These are phyloP conservation scores for Nipponacmea schrenckii DNA, from an alignment of 2,888 invertebrate genomes.

Conservation along the genomic window DNA sequence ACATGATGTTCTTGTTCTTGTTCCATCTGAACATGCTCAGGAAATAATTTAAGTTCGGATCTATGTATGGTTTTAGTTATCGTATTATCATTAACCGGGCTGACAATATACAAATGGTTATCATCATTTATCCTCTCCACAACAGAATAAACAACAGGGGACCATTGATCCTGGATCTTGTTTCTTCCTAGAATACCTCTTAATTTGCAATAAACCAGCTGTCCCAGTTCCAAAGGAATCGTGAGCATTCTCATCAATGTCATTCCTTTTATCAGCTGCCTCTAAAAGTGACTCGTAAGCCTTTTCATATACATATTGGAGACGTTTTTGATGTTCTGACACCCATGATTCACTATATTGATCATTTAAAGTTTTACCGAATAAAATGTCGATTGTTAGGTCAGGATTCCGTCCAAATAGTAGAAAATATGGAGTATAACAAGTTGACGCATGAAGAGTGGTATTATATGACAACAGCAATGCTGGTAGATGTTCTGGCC, in stretches of 20 bases:
- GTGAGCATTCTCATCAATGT: constrained; percentile 21
- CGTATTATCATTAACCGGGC: constrained; percentile 17
- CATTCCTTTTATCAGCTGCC: constrained; percentile 19
- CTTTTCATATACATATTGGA: constrained; percentile 6
- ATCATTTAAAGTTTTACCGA: constrained; percentile 9
- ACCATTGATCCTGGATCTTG: constrained; percentile 29
- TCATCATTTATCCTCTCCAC: constrained; percentile 16
- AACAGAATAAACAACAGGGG: constrained; percentile 19
- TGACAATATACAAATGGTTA: constrained; percentile 25
- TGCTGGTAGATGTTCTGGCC: constrained; percentile 22
- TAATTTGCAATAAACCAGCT: constrained; percentile 24
- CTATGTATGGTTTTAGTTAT: constrained; percentile 19
- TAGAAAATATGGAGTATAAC: constrained; percentile 22
- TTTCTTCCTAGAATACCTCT: constrained; percentile 27
- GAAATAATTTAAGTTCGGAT: neutral
- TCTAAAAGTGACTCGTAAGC: constrained; percentile 9
- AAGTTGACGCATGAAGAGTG: constrained; percentile 26
- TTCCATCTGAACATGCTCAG: neutral
- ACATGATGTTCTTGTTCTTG: no score
- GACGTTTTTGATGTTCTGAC: constrained; percentile 7
- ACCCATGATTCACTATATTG: constrained; percentile 15
- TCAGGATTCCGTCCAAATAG: constrained; percentile 23
- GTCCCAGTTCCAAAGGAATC: constrained; percentile 19
- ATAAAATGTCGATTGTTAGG: constrained; percentile 24
- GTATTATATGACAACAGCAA: constrained; percentile 25